phyloP scores from a whole-genome alignment of 2,113 vertebrate genomes.

The cat (Felis catus) region F.catus_Fca126_mat1.0 CM031416.1:13592501-13593000 shows the following conservation, averaged over 20 bases:
- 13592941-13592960: background rate
- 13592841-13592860: background rate
- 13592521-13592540: background rate
- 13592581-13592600: background rate
- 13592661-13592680: background rate
- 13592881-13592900: background rate
- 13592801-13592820: background rate
- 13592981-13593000: background rate
- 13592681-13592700: background rate
- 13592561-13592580: background rate
- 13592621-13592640: background rate
- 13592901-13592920: background rate
- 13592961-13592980: conserved; percentile 21
- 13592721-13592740: background rate
- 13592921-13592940: background rate
- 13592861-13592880: background rate
- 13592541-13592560: background rate
- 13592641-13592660: background rate
- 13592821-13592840: background rate
- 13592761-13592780: background rate
- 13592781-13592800: background rate
- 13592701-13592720: background rate
- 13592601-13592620: background rate
- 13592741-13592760: background rate
- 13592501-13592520: background rate